Base-by-base conservation (phyloP, 2,888 invertebrate species). In the Meliscaeva auricollis region DNA sequence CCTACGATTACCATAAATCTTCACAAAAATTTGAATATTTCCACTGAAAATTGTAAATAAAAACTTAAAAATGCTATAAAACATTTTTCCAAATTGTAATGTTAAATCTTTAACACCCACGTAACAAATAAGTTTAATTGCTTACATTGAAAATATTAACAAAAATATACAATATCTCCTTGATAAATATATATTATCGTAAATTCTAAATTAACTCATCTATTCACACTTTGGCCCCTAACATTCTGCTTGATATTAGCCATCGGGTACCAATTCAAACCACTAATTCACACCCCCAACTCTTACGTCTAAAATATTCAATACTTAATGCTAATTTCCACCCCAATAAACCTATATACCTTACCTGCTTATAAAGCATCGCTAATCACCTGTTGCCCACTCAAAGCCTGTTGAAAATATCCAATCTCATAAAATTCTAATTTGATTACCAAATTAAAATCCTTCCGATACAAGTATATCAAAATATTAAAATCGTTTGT, bases 371-470 rank as follows among this genome's bases (percentile, higher is more conserved):
- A 44, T 7, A 17, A 32, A 46, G 30, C 7, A 66, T 20, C 75
- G 9, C 35, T 66, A 50, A 66, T 66, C 35, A 72, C 78, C 78
- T 78, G 73, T 72, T 78, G 64, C 58, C 78, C 54, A 56, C 54
- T 46, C 32, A 52, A 69, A 80, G 46, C 62, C 60, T 35, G 35
- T 13, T 11, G 8, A 22, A 9, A 73, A 30, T 44, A 66, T 50
- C 22, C 22, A 41, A 38, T 41, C 60, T 44, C 17, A 30, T 41
- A 79, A 74, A 38, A 60, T 44, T 26, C 15, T 20, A 58, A 73
- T 54, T 41, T 54, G 58, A 82, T 69, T 68, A 48, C 52, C 64
- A 62, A 56, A 73, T 69, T n/a, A 73, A 77, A 77, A 80, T 80
- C 75, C 69, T 80, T 80, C 68, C 22, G 38, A 80, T 13, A n/a